These are phyloP conservation scores for Cyclina sinensis DNA, from an alignment of 1,140 invertebrate species.

Conservation along the genomic window DNA sequence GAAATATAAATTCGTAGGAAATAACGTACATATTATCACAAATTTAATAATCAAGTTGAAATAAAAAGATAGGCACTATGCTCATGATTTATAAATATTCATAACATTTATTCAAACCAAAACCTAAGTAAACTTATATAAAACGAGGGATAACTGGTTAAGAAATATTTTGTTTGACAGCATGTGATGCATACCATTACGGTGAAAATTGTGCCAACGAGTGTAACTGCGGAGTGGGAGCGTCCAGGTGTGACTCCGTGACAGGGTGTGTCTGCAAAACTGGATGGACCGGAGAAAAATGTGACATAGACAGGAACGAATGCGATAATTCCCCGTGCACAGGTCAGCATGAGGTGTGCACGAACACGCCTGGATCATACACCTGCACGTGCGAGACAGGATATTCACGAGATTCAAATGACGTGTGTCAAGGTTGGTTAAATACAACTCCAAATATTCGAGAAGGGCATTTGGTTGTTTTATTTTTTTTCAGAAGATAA, in stretches of 20 bases:
- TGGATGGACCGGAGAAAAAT: conserved; percentile 71
- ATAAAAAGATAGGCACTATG: too few relatives aligned
- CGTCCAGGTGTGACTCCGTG: conserved; percentile 54
- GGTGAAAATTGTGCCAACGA: conserved; percentile 64
- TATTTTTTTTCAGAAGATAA: too few relatives aligned
- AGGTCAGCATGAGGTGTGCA: conserved; percentile 47
- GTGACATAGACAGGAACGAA: conserved; percentile 70
- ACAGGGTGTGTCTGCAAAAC: conserved; percentile 71
- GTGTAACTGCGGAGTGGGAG: conserved; percentile 66
- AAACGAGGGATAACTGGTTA: too few relatives aligned
- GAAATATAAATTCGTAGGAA: too few relatives aligned
- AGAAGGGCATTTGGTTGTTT: too few relatives aligned
- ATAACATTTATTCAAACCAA: too few relatives aligned
- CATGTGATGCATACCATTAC: conserved; percentile 22
- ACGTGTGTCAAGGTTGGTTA: not conserved
- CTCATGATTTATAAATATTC: too few relatives aligned
- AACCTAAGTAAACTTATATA: too few relatives aligned
- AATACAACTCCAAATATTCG: too few relatives aligned
- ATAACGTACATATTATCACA: too few relatives aligned
- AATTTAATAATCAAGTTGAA: too few relatives aligned
- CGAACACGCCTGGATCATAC: conserved; percentile 70
- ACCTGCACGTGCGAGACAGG: conserved; percentile 69
- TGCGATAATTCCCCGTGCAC: conserved; percentile 56
- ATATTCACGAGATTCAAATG: conserved; percentile 6
- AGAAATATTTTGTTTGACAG: too few relatives aligned